Base-by-base conservation (phyloP, 2,113 vertebrate genomes). In the Perccottus glenii region DNA sequence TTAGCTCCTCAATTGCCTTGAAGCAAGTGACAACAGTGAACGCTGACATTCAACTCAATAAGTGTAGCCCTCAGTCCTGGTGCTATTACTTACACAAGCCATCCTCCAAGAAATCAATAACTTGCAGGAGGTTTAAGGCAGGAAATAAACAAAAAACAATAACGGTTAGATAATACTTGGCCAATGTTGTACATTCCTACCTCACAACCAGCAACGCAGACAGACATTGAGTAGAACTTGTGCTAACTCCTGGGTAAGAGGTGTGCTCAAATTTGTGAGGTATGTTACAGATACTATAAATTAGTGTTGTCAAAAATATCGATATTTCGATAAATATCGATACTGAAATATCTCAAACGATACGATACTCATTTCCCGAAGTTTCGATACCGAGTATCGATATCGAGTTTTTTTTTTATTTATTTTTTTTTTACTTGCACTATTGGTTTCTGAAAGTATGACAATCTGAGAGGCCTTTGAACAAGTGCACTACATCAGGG, bases 51-150 rank as follows among this genome's bases (percentile, higher is more conserved):
- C 60, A 11, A 84, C 83, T 82, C 87, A 82, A 84, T 81, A 84
- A 70, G 65, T 67, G 67, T 4, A 77, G 72, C 67, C 47, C 68
- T 59, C 69, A 65, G 78, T 82, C 72, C 11, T 3, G 19, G 71
- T 3, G 43, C 59, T 75, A 78, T 82, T 73, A 86, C 80, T 81
- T 84, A 86, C 85, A 84, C 74, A 87, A 46, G 65, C 86, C 82
- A 68, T 81, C 85, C 86, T 85, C 77, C 86, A 83, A 75, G 64
- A 90, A 86, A 89, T 90, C 87, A 60, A 90, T 90, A 89, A 82
- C 67, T 81, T 78, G 81, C 84, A 75, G 83, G 85, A 84, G 80
- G 84, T 77, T 88, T 78, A 83, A 73, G 71, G 85, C 79, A 70
- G 75, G 78, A 88, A 88, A 85, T 83, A 84, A 87, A 84, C 72